These are phyloP conservation scores for Rhagium mordax DNA, from an alignment of 2,888 invertebrate species.

Conservation along the genomic window DNA sequence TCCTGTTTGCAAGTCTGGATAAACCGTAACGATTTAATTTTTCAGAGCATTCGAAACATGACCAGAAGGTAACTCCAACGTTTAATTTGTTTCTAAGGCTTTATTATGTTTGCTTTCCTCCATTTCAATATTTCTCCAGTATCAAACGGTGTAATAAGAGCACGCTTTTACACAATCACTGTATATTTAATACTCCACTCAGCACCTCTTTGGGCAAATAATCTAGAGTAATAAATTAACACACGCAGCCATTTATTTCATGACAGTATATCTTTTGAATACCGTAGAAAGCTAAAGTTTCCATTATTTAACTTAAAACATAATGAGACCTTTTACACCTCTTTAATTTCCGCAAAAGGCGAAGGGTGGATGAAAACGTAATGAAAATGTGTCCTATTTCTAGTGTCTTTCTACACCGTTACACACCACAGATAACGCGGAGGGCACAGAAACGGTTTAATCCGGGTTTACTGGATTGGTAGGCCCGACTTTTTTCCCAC, in stretches of 20 bases:
- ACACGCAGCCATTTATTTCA: constrained; percentile 11
- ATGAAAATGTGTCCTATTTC: constrained; percentile 52
- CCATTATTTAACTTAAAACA: constrained; percentile 38
- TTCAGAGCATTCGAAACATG: no score
- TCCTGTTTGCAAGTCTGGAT: no score
- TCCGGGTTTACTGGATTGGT: constrained; percentile 4
- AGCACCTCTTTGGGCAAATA: not conserved
- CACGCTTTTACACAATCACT: not conserved
- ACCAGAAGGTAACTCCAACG: no score
- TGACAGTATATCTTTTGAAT: constrained; percentile 24
- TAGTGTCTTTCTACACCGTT: constrained; percentile 46
- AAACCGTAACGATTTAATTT: no score
- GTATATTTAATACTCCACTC: not conserved
- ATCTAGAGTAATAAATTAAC: constrained; percentile 25
- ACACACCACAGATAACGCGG: constrained; percentile 41
- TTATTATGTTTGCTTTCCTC: no score
- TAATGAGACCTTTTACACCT: constrained; percentile 51
- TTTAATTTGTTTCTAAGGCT: no score
- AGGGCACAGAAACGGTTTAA: constrained; percentile 24
- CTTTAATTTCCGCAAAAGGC: constrained; percentile 57
- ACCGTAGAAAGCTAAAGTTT: constrained; percentile 37
- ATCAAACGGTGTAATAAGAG: no score
- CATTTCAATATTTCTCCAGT: no score
- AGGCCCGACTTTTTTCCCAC: not conserved
- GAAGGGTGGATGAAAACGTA: constrained; percentile 52